Conservation (phyloP, 2,113 vertebrate genomes). For the Trachemys scripta region DNA sequence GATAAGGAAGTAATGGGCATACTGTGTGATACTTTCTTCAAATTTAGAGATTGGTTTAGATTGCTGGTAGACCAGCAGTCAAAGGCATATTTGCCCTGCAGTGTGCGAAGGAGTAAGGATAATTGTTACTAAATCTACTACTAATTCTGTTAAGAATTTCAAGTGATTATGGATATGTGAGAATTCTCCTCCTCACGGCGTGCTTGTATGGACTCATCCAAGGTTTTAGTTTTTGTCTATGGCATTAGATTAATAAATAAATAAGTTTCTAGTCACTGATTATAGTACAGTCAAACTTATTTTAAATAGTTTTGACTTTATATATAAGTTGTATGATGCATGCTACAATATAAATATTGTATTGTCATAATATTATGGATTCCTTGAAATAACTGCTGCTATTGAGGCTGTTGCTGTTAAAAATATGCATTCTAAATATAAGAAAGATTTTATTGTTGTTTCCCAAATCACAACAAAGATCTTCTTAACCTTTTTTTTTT, state of each 20-base stretch:
- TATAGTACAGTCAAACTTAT: slow-evolving; percentile 2
- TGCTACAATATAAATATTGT: slow-evolving; percentile 1
- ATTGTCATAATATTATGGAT: slow-evolving; percentile 46
- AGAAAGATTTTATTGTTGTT: slow-evolving; percentile 1
- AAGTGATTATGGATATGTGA: no score
- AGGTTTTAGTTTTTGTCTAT: neutral
- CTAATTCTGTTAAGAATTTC: no score
- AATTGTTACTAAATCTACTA: neutral
- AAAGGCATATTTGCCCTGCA: neutral
- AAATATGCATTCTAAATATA: neutral
- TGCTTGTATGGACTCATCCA: neutral
- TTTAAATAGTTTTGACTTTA: slow-evolving; percentile 48
- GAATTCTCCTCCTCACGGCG: neutral
- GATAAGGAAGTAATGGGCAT: neutral
- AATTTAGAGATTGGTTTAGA: neutral
- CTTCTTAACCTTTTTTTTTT: slow-evolving; percentile 36
- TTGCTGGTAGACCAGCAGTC: neutral
- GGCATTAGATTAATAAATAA: neutral
- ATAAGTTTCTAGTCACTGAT: neutral
- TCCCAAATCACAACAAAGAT: slow-evolving; percentile 30
- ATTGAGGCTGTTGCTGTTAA: neutral
- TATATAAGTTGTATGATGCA: neutral
- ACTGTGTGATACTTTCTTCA: neutral
- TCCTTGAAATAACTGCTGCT: slow-evolving; percentile 14
- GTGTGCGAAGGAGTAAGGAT: neutral